These are phyloP conservation scores for Platorchestia sp. DNA, from an alignment of 1,140 invertebrate genomes.

Conservation along the genomic window DNA sequence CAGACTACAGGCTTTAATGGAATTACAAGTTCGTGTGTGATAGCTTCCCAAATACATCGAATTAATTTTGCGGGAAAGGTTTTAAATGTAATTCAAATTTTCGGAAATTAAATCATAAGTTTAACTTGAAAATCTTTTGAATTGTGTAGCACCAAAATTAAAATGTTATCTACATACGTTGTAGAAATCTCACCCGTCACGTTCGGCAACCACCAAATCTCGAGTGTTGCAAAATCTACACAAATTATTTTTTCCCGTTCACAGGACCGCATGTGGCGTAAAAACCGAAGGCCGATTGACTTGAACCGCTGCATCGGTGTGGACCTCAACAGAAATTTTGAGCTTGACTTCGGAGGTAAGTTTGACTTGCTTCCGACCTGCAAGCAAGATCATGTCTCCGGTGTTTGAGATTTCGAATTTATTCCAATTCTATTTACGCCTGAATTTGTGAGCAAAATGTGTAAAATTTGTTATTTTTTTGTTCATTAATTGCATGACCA, in stretches of 20 bases:
- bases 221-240: too few species aligned
- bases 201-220: background rate
- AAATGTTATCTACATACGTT: too few species aligned
- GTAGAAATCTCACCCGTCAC: too few species aligned
- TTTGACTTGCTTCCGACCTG: background rate
- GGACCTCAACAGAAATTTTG: conserved; percentile 69
- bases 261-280: conserved; percentile 69
- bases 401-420: too few species aligned
- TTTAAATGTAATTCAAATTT: too few species aligned
- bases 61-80: background rate
- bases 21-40: background rate
- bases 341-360: conserved; percentile 74
- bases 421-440: too few species aligned
- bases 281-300: conserved; percentile 61
- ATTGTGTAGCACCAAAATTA: too few species aligned
- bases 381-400: background rate
- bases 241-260: background rate
- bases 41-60: background rate
- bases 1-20: background rate
- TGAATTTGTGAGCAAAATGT: too few species aligned
- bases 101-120: too few species aligned
- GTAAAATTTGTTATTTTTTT: too few species aligned
- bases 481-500: too few species aligned
- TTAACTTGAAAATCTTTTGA: too few species aligned
- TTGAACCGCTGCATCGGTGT: conserved; percentile 68